Evolutionary conservation across 2,113 vertebrate genomes (phyloP).

Genomic region (Anolis carolinensis): DNA sequence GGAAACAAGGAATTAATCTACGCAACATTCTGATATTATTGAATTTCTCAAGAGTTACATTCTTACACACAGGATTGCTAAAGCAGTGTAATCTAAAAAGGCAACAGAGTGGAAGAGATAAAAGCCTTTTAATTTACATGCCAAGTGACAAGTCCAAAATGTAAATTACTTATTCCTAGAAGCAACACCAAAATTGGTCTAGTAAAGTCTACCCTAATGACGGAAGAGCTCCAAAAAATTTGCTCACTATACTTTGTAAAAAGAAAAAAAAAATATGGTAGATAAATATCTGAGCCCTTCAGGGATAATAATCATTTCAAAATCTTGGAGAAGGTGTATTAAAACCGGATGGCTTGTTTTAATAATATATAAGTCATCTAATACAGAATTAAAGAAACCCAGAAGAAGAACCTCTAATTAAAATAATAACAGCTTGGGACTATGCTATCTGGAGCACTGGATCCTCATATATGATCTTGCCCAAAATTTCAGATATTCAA

Average conservation of each 20-base stretch:
- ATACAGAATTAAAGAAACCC: background rate
- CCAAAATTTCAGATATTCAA: no score
- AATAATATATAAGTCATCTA: background rate
- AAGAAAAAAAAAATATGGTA: background rate
- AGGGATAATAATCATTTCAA: background rate
- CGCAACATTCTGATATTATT: background rate
- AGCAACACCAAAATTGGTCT: background rate
- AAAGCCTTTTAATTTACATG: background rate
- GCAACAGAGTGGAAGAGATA: background rate
- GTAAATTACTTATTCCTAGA: conserved; percentile 2
- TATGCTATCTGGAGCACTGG: no score
- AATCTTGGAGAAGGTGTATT: background rate
- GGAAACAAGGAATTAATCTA: no score
- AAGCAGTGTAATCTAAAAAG: background rate
- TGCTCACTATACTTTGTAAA: background rate
- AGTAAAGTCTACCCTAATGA: background rate
- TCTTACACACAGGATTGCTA: background rate
- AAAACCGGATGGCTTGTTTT: background rate
- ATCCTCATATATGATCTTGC: no score
- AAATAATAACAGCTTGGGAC: background rate
- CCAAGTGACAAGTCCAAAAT: background rate
- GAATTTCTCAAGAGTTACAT: background rate
- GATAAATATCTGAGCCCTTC: background rate
- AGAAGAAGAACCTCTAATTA: background rate
- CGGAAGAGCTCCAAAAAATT: background rate